Percentiles rank a stretch among this genome's conserved stretches.
Conservation (phyloP, 2,113 vertebrate species). For the Ranitomeya imitator region DNA sequence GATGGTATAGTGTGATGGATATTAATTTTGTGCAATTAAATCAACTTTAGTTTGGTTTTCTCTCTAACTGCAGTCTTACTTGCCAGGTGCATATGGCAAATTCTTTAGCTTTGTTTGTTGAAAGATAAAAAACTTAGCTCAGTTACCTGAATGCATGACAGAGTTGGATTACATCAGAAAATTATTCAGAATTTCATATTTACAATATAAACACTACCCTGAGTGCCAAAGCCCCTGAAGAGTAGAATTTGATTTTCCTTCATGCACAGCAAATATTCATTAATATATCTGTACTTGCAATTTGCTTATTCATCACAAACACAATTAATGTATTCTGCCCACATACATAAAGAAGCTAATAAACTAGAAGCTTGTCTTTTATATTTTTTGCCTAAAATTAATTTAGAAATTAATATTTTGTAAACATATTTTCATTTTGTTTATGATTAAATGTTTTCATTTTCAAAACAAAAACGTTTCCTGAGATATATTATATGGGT, state of each 20-base stretch:
- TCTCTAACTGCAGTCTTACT: background rate
- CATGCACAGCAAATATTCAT: constrained; percentile 42
- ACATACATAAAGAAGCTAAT: constrained; percentile 11
- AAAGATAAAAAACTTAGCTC: constrained; percentile 25
- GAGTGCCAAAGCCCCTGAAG: background rate
- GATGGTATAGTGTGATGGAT: background rate
- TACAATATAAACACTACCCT: constrained; percentile 23
- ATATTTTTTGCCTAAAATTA: background rate
- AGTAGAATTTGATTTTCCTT: constrained; percentile 22
- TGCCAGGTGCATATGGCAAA: constrained; percentile 28
- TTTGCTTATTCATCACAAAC: constrained; percentile 27
- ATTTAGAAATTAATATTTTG: constrained; percentile 16
- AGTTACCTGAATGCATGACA: constrained; percentile 26
- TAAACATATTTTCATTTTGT: constrained; percentile 17
- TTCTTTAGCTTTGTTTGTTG: constrained; percentile 21
- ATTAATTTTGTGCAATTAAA: background rate
- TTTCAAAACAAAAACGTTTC: background rate
- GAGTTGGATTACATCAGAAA: constrained; percentile 23
- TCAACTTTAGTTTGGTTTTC: background rate
- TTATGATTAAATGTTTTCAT: constrained; percentile 5
- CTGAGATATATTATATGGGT: background rate
- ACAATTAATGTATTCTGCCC: constrained; percentile 26
- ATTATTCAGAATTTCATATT: constrained; percentile 34
- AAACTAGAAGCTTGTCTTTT: background rate
- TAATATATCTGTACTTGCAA: constrained; percentile 10